Conservation (phyloP, 2,797 vertebrate genomes). For the Stomatorhinus walkeri region DNA sequence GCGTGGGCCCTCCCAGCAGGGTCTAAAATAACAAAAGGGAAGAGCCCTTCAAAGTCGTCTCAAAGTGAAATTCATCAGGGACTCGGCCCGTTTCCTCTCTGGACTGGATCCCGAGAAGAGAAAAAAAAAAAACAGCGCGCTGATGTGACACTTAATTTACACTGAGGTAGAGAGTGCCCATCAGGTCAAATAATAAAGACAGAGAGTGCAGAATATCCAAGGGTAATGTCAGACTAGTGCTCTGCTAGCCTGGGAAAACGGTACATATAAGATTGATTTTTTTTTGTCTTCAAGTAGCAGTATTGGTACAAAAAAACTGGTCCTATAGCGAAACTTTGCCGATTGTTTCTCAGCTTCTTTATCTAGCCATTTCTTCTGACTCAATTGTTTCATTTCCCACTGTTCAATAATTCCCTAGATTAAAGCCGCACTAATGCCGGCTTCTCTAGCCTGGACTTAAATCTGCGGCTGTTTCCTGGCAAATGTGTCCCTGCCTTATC, state of each 20-base stretch:
- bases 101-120: constrained; percentile 17
- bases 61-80: constrained; percentile 9
- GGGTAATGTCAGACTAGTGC: neutral
- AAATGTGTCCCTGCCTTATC: neutral
- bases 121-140: neutral
- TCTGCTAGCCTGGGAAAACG: neutral
- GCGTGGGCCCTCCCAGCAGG: neutral
- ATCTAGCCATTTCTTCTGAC: neutral
- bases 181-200: neutral
- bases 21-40: constrained; percentile 18
- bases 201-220: neutral
- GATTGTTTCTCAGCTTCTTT: neutral
- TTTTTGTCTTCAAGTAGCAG: neutral
- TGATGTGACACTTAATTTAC: constrained; percentile 23
- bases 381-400: neutral
- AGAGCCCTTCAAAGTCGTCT: constrained; percentile 9
- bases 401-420: neutral
- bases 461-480: neutral
- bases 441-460: neutral
- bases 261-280: neutral
- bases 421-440: neutral
- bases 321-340: neutral
- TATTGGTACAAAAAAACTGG: neutral
- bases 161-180: neutral
- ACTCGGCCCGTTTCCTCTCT: constrained; percentile 33